Base-by-base conservation (phyloP, 2,888 invertebrate species). In the Synergus japonicus region DNA sequence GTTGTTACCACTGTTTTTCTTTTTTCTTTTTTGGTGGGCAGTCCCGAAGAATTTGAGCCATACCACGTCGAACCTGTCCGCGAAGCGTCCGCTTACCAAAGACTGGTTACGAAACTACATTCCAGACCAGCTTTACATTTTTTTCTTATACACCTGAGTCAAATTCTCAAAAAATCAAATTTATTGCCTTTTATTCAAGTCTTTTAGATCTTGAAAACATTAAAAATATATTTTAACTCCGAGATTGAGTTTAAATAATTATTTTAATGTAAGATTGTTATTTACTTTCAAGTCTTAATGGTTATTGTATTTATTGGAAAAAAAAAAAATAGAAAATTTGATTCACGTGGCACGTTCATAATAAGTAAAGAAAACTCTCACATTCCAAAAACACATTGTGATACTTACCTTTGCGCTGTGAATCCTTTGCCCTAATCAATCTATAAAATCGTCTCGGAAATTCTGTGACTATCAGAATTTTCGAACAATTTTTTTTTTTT, bases 71-170 rank as follows among this genome's bases (percentile, higher is more conserved):
- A 54, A 58, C 73, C 73, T 73, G 73, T 73, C 54, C 73, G 67
- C 67, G 67, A 69, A 69, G 67, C 67, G 46, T 69, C 67, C 67
- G 69, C 69, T 58, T 73, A 58, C 54, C 73, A 58, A 73, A 73
- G 73, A 73, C 73, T 73, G 73, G 73, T 73, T 73, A 73, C 49
- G 73, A 73, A 54, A 73, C 73, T 54, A 73, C 54, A 73, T 73
- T 37, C 73, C 73, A 73, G 73, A 58, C 73, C 73, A 73, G 73
- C 54, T 73, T 73, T 58, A 58, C 54, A 49, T 54, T 73, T 54
- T 54, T 54, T 29, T 29, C 46, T 54, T 29, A 49, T 37, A 73
- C 73, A 73, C 67, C 67, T 73, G 54, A 73, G 54, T 73, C 73
- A 73, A 73, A 73, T 73, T 73, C 49, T 49, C 13, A 12, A 67